phyloP scores from a whole-genome alignment of 92 coral and sea anemone species.

The Pocillopora grandis region DNA sequence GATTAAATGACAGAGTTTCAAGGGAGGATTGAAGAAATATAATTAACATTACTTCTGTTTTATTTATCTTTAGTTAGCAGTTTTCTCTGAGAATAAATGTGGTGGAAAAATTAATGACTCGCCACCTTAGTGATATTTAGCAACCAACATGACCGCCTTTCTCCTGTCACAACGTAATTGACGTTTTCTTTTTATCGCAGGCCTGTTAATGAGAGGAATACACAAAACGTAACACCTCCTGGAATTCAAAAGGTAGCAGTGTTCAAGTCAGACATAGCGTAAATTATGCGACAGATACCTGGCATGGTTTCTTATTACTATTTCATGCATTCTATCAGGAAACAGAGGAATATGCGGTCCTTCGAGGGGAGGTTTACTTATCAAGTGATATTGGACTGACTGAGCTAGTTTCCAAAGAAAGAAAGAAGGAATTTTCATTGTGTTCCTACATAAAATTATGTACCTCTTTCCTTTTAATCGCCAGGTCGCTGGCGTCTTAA shows the following conservation, averaged over 20 bases:
- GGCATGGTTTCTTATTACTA: background rate
- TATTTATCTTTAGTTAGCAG: no score
- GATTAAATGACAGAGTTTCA: no score
- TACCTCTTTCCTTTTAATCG: background rate
- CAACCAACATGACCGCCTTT: background rate
- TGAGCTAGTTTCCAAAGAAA: no score
- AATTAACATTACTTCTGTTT: no score
- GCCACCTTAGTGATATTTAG: no score
- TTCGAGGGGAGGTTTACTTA: no score
- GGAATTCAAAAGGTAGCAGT: conserved; percentile 9
- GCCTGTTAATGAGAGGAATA: background rate
- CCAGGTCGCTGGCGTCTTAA: conserved; percentile 17
- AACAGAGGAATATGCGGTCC: no score
- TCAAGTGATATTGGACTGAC: no score
- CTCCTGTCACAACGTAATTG: background rate
- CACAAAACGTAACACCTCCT: conserved; percentile 4
- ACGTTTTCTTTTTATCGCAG: background rate
- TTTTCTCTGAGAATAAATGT: no score
- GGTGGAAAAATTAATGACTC: no score
- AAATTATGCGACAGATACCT: background rate
- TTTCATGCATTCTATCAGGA: no score
- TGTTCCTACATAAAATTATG: background rate
- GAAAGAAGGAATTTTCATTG: background rate
- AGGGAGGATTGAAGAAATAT: no score
- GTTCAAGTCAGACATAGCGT: background rate